A percentile compares a stretch with the other conserved stretches of the same genome.
Evolutionary conservation across 2,113 vertebrate genomes (phyloP).

Genomic region (Sceloporus tristichus): DNA sequence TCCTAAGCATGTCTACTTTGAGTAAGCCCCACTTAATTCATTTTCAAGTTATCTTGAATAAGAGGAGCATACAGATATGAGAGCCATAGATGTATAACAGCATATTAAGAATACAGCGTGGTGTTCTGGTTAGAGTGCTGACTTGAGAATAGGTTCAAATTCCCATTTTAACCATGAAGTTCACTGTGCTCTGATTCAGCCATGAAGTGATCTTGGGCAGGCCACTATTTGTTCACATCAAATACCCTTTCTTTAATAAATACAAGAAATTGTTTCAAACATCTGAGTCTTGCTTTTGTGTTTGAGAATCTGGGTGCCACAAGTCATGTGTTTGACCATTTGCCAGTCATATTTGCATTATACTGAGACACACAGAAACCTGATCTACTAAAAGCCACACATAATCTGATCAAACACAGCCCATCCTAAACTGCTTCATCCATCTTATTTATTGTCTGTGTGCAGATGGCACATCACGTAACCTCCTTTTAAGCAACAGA

Average conservation of each 20-base stretch:
- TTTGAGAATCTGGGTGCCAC: background rate
- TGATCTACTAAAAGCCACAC: constrained; percentile 30
- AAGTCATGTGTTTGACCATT: background rate
- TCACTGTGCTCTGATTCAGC: background rate
- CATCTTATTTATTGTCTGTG: constrained; percentile 36
- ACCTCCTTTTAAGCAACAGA: constrained; percentile 28
- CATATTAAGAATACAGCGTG: background rate
- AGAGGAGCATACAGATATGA: background rate
- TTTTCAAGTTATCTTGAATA: background rate
- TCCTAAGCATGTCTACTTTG: background rate
- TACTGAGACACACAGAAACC: background rate
- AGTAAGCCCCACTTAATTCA: background rate
- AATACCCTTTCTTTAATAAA: background rate
- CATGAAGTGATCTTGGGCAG: background rate
- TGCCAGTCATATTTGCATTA: constrained; percentile 3
- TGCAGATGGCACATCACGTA: constrained; percentile 7
- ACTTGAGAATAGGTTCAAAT: background rate
- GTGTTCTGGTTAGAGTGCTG: background rate
- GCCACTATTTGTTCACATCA: background rate
- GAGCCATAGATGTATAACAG: background rate
- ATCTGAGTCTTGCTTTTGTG: background rate
- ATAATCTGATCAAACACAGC: constrained; percentile 32
- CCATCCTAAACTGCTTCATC: constrained; percentile 18
- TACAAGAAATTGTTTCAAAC: background rate
- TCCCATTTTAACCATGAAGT: background rate